A percentile compares a stretch with the other conserved stretches of the same genome.
Evolutionary conservation across 2,888 invertebrate species (phyloP).

Genomic region (Oscheius sp.): DNA sequence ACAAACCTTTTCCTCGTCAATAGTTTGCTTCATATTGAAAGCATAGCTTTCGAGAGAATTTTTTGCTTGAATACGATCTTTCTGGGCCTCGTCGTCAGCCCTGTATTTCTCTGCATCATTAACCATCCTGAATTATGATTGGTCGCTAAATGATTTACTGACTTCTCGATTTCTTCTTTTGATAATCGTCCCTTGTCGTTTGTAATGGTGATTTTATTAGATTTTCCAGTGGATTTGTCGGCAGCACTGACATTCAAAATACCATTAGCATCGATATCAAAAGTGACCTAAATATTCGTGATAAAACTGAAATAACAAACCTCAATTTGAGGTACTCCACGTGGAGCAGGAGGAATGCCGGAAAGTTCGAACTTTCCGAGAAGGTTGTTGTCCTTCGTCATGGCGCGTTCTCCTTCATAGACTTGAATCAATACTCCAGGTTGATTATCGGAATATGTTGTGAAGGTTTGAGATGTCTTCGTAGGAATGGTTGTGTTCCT

Average conservation of each 20-base stretch:
- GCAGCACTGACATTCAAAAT: constrained; percentile 92
- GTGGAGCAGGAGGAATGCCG: constrained; percentile 90
- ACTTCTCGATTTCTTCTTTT: constrained; percentile 89
- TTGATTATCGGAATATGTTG: constrained; percentile 92
- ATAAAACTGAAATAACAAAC: too few relatives aligned
- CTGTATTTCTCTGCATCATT: constrained; percentile 92
- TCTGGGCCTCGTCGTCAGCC: constrained; percentile 76
- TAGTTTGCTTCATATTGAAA: constrained; percentile 90
- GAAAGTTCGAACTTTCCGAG: constrained; percentile 95
- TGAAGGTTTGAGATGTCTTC: constrained; percentile 68
- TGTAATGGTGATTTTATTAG: constrained; percentile 76
- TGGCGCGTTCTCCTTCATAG: constrained; percentile 76
- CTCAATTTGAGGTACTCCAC: constrained; percentile 84
- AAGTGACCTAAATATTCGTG: constrained; percentile 73
- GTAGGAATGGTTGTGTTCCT: constrained; percentile 76
- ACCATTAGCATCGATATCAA: constrained; percentile 81
- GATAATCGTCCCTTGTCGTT: constrained; percentile 80
- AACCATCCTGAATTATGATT: too few relatives aligned
- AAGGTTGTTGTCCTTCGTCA: constrained; percentile 89
- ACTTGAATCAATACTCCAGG: constrained; percentile 86
- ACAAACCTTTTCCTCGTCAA: constrained; percentile 84
- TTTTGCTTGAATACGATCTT: constrained; percentile 79
- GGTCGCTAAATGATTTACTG: too few relatives aligned
- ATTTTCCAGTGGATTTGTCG: constrained; percentile 80
- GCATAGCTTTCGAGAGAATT: constrained; percentile 87